These are phyloP conservation scores for Dicycla oo DNA, from an alignment of 2,888 invertebrate genomes.

Conservation along the genomic window DNA sequence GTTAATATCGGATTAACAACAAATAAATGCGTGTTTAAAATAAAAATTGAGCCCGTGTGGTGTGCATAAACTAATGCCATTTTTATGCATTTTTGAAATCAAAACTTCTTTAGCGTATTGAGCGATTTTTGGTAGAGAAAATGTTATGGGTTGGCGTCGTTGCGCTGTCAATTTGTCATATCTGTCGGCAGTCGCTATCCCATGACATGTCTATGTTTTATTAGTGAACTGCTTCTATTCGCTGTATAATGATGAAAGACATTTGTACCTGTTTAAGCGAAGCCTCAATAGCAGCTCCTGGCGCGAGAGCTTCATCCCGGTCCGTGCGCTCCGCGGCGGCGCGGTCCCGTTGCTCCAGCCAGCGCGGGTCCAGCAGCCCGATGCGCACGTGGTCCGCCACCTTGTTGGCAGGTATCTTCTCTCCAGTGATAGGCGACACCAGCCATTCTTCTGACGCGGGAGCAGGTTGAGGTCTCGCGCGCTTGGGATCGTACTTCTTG, in stretches of 20 bases:
- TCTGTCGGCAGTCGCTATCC: no score
- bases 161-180: no score
- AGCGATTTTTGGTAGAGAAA: no score
- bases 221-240: background rate
- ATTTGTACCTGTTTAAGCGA: constrained; percentile 94
- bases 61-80: background rate
- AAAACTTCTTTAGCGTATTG: no score
- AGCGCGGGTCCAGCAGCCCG: constrained; percentile 98
- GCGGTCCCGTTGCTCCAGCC: constrained; percentile 99
- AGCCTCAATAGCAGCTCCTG: constrained; percentile 97
- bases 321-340: constrained; percentile 98
- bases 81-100: background rate
- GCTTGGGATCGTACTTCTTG: constrained; percentile 98
- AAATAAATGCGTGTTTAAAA: background rate
- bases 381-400: constrained; percentile 99
- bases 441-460: constrained; percentile 95
- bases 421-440: constrained; percentile 99
- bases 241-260: background rate
- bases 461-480: constrained; percentile 90
- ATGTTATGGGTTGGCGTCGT: no score
- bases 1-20: background rate
- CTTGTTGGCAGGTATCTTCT: constrained; percentile 98
- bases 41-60: background rate
- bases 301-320: constrained; percentile 91
- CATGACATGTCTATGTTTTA: no score